Evolutionary conservation across 2,888 invertebrate species (phyloP).

Genomic region (Herminia tarsipennalis): DNA sequence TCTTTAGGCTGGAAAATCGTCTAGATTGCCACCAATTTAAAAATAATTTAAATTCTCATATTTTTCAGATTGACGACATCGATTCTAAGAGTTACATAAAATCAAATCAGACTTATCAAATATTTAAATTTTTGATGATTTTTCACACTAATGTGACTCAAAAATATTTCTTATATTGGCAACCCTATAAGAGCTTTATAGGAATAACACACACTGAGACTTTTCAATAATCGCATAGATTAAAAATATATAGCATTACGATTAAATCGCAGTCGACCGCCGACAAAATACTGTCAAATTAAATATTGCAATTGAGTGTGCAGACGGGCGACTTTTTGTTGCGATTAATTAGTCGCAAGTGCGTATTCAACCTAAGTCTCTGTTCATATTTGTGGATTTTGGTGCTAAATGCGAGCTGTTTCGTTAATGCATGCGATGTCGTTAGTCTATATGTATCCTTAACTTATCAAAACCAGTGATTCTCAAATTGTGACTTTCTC

Average conservation of each 20-base stretch:
- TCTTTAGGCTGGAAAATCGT: too few relatives aligned
- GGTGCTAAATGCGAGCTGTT: conserved; percentile 1
- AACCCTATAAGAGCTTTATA: not conserved
- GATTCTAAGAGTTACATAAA: too few relatives aligned
- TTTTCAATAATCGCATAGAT: not conserved
- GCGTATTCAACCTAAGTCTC: not conserved
- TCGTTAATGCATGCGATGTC: conserved; percentile 3
- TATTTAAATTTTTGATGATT: too few relatives aligned
- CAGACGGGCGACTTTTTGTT: conserved; percentile 15
- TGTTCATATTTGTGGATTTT: not conserved
- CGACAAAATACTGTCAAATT: conserved; percentile 35
- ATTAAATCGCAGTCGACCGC: conserved; percentile 3
- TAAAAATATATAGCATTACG: not conserved
- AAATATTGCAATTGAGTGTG: conserved; percentile 29
- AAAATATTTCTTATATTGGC: conserved; percentile 2
- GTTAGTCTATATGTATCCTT: conserved; percentile 1
- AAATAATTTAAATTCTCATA: too few relatives aligned
- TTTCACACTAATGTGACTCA: too few relatives aligned
- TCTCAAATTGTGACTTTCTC: conserved; percentile 10
- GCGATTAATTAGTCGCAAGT: not conserved
- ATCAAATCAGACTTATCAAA: too few relatives aligned
- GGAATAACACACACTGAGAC: conserved; percentile 3
- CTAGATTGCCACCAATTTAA: too few relatives aligned
- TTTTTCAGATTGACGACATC: too few relatives aligned
- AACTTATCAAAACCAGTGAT: conserved; percentile 7